Evolutionary conservation across 1,140 invertebrate genomes (phyloP).

Genomic region (Agraylea sexmaculata): DNA sequence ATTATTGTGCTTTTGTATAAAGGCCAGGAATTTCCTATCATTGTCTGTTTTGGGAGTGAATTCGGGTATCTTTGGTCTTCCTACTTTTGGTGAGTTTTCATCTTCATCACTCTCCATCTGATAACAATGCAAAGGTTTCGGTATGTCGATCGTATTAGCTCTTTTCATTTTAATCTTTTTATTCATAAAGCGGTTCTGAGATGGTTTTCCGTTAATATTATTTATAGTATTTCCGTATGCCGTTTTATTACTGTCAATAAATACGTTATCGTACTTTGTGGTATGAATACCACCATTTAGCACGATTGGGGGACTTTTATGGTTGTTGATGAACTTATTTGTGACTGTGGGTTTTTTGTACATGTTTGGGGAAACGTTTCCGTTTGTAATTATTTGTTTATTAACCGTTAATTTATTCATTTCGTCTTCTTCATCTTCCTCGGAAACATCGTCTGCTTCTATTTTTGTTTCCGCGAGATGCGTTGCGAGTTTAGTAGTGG

Average conservation of each 20-base stretch:
- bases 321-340: too few relatives aligned
- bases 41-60: slow-evolving; percentile 75
- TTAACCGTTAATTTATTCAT: too few relatives aligned
- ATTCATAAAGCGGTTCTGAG: slow-evolving; percentile 44
- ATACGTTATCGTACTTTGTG: too few relatives aligned
- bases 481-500: slow-evolving; percentile 32
- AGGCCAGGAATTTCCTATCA: slow-evolving; percentile 71
- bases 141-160: slow-evolving; percentile 79
- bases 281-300: too few relatives aligned
- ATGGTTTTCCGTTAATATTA: too few relatives aligned
- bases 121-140: slow-evolving; percentile 50
- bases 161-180: slow-evolving; percentile 72
- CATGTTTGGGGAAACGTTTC: too few relatives aligned
- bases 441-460: not conserved
- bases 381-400: too few relatives aligned
- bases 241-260: too few relatives aligned
- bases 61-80: slow-evolving; percentile 40
- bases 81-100: slow-evolving; percentile 23
- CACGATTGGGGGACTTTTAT: too few relatives aligned
- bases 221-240: too few relatives aligned
- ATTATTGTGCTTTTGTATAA: slow-evolving; percentile 63
- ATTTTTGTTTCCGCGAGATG: slow-evolving; percentile 22
- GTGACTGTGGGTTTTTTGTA: too few relatives aligned
- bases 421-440: not conserved
- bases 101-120: slow-evolving; percentile 37